Percentiles rank a stretch among this genome's conserved stretches.
Evolutionary conservation across 2,797 vertebrate genomes (phyloP).

Genomic region (Neopelma chrysocephalum): DNA sequence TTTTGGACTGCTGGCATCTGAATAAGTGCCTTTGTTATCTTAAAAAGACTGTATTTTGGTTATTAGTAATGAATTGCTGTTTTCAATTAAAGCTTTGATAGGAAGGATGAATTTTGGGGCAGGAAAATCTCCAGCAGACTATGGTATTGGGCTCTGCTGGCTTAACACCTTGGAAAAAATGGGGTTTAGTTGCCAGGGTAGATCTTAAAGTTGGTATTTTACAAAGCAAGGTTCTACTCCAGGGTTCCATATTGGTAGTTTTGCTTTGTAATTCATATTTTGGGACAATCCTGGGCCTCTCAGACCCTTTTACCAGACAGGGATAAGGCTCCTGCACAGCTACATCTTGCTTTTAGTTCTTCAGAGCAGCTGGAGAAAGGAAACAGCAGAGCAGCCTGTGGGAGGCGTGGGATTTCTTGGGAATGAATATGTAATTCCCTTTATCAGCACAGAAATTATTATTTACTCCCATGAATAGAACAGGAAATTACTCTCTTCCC

Average conservation of each 20-base stretch:
- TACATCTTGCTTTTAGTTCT: background rate
- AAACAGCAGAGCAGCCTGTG: background rate
- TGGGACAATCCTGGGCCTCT: background rate
- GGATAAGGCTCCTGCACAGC: background rate
- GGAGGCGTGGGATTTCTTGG: slow-evolving; percentile 1
- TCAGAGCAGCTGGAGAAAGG: background rate
- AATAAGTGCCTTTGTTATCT: background rate
- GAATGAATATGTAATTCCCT: background rate
- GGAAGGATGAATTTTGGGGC: background rate
- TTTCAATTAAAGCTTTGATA: background rate
- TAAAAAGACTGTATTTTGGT: background rate
- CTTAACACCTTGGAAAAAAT: no score
- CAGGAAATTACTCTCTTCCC: background rate
- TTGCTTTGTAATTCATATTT: background rate
- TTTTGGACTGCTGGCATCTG: background rate
- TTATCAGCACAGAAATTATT: background rate
- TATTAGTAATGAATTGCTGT: background rate
- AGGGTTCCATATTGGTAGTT: accelerated
- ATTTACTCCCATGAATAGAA: background rate
- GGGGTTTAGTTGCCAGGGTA: background rate
- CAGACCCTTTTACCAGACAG: background rate
- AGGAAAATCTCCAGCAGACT: background rate
- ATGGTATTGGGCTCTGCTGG: background rate
- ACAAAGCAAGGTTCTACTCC: background rate
- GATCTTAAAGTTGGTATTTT: background rate